Conservation (phyloP, 2,113 vertebrate genomes). For the Falcunculus frontatus region DNA sequence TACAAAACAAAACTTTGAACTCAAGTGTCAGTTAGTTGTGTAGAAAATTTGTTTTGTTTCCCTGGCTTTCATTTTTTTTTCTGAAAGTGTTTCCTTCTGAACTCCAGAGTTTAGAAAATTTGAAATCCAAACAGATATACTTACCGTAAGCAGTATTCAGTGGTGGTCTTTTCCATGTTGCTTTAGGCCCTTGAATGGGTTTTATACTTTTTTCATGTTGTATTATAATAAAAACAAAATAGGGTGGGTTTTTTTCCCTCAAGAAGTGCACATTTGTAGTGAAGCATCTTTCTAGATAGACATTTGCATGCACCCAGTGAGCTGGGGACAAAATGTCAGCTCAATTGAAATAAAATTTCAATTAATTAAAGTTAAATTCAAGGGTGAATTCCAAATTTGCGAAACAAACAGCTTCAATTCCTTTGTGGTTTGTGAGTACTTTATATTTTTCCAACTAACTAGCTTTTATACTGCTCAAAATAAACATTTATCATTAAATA, state of each 20-base stretch:
- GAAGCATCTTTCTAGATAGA: background rate
- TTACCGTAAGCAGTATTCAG: background rate
- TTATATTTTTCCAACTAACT: background rate
- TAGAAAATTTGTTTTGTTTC: background rate
- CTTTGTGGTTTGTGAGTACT: background rate
- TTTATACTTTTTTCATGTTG: background rate
- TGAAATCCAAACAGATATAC: background rate
- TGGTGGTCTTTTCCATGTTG: background rate
- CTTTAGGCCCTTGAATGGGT: background rate
- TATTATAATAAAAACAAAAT: background rate
- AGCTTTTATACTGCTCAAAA: background rate
- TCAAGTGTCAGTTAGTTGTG: background rate
- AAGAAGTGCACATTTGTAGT: background rate
- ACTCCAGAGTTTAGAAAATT: background rate
- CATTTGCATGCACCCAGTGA: background rate
- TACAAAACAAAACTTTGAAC: background rate
- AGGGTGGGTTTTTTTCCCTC: background rate
- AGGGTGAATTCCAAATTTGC: conserved; percentile 26
- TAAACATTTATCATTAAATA: background rate
- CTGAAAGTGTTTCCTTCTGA: background rate
- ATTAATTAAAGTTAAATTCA: conserved; percentile 10
- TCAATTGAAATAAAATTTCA: background rate
- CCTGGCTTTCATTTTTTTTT: background rate
- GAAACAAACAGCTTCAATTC: background rate
- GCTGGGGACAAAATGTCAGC: background rate